Conservation (phyloP, 2,797 vertebrate genomes). For the Coreius guichenoti region DNA sequence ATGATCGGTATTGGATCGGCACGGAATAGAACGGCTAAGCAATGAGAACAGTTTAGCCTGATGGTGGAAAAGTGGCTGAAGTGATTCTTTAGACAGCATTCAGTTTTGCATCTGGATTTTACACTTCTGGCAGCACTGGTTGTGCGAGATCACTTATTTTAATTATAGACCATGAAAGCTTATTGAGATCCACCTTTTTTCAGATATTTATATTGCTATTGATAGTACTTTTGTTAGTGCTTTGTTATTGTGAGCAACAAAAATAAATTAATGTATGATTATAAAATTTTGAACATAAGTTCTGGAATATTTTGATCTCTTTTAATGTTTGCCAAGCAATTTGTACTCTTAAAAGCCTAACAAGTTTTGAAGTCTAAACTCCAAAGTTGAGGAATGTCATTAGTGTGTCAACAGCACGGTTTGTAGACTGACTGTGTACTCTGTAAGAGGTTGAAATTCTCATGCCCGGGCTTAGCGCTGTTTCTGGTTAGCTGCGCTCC, state of each 20-base stretch:
- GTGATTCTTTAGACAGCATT: neutral
- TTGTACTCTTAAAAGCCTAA: slow-evolving; percentile 17
- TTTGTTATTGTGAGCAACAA: neutral
- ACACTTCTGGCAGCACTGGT: neutral
- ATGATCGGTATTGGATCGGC: neutral
- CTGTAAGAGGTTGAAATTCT: slow-evolving; percentile 43
- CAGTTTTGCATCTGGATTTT: neutral
- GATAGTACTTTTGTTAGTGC: neutral
- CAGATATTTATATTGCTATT: neutral
- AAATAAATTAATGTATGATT: neutral
- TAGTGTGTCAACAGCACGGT: slow-evolving; percentile 33
- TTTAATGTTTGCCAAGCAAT: slow-evolving; percentile 8
- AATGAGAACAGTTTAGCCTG: neutral
- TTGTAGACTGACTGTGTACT: slow-evolving; percentile 34
- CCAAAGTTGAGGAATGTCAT: slow-evolving; percentile 43
- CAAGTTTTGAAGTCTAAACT: slow-evolving; percentile 15
- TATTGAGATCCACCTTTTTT: neutral
- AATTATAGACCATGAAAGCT: neutral
- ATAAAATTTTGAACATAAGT: neutral
- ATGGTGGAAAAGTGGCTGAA: neutral
- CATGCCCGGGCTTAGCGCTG: slow-evolving; percentile 49
- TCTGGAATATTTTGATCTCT: neutral
- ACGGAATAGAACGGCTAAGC: neutral
- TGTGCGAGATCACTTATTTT: neutral
- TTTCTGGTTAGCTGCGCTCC: slow-evolving; percentile 56